Evolutionary conservation across 1,140 invertebrate genomes (phyloP), one percentile per base, ranked within the genome.

Genomic region (Drosophila sucinea): DNA sequence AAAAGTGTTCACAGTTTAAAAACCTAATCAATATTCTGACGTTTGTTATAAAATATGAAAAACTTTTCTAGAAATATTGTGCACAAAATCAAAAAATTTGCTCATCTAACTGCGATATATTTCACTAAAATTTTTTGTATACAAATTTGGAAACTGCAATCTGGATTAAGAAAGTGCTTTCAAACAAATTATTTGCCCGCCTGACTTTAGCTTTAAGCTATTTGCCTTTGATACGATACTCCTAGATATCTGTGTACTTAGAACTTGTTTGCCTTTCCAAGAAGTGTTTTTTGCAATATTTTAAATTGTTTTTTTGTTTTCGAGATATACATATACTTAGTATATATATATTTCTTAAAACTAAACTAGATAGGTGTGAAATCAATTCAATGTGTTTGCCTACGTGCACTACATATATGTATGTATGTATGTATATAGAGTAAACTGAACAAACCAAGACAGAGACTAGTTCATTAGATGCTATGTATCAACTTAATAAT

Each of bases 381-480:
- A 40, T 35, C 11, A 63, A 61, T 25, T 27, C 7, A 56, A 47
- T 35, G 32, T 32, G 32, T 35, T 23, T 25, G 6, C 32, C 56
- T 6, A 17, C 17, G 17, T 17, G 17, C 0, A 17, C 17, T 17
- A 17, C 17, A 17, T 17, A 17, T 17, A 0, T 17, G 17, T 17
- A 38, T 38, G 1, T 17, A 0, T 17, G 17, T 17, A 38, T 38
- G 1, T 23, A 47, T 51, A 51, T 27, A 51, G 44, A 51, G 44
- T 51, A 51, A 51, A 27, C 23, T 25, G 40, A 38, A n/a, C 29
- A 58, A 33, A 70, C 67, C 69, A 64, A 73, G 55, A 66, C 55
- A 56, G 72, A 74, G 65, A 81, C 56, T 78, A 81, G 47, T 62
- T 73, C 65, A 40, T 40, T 65, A 73, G 70, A 63, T 63, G 62